phyloP scores from a whole-genome alignment of 2,888 invertebrate species.

The Slavum lentiscoides region DNA sequence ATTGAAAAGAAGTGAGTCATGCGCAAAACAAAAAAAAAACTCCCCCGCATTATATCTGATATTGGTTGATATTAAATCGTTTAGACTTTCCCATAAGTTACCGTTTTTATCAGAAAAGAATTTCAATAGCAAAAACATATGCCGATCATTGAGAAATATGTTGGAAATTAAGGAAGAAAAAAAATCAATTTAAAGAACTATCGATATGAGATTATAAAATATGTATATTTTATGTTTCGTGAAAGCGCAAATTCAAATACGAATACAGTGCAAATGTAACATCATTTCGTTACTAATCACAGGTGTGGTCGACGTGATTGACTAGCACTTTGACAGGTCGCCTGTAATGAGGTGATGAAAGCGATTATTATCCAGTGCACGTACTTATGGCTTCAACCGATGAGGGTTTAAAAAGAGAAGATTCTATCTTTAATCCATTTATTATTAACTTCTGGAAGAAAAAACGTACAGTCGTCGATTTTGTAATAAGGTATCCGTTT shows the following conservation, averaged over 20 bases:
- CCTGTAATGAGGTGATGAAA: not conserved
- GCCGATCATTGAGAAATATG: too few relatives aligned
- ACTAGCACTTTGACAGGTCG: not conserved
- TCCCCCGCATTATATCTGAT: not conserved
- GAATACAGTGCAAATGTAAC: too few relatives aligned
- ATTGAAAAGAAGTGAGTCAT: not conserved
- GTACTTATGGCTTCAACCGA: not conserved
- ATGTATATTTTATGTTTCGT: too few relatives aligned
- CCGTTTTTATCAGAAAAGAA: too few relatives aligned
- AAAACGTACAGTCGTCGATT: too few relatives aligned
- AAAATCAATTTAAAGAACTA: too few relatives aligned
- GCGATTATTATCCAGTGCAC: slow-evolving; percentile 9
- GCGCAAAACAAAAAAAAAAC: not conserved
- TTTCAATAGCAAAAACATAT: too few relatives aligned
- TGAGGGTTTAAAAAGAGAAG: not conserved
- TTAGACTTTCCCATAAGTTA: too few relatives aligned
- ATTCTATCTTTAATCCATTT: not conserved
- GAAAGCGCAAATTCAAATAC: too few relatives aligned
- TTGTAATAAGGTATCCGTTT: too few relatives aligned
- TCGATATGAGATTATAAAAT: too few relatives aligned
- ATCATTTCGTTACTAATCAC: not conserved
- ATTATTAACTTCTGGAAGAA: not conserved
- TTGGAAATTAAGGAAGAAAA: too few relatives aligned
- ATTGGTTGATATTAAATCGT: not conserved
- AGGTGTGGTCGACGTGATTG: not conserved